Conservation (phyloP, 2,888 invertebrate species). For the Tupiocoris notatus region DNA sequence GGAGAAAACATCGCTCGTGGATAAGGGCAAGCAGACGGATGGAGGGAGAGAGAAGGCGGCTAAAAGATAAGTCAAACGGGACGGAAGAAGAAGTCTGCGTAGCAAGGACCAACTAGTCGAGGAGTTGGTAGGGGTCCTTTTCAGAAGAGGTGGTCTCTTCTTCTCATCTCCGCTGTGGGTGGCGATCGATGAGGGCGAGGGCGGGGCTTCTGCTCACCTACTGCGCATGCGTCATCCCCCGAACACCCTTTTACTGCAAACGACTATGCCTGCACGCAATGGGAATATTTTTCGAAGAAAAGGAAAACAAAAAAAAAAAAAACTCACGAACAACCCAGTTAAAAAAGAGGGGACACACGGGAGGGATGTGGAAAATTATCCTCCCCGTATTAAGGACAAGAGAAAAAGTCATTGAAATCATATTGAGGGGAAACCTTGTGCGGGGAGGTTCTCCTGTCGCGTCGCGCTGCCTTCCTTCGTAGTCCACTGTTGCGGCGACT, state of each 20-base stretch:
- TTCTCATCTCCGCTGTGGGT: neutral
- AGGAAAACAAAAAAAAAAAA: conserved; percentile 36
- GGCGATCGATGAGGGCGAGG: conserved; percentile 29
- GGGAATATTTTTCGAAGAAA: conserved; percentile 47
- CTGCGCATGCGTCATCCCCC: conserved; percentile 30
- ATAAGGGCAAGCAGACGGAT: too few species aligned
- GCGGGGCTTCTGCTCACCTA: neutral
- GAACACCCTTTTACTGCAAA: conserved; percentile 40
- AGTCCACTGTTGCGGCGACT: neutral
- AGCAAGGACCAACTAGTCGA: neutral
- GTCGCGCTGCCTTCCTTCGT: neutral
- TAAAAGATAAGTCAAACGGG: neutral
- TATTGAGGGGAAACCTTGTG: conserved; percentile 40
- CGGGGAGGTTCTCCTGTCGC: conserved; percentile 20
- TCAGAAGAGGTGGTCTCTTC: conserved; percentile 1
- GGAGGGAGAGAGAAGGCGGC: too few species aligned
- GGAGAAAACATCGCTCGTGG: too few species aligned
- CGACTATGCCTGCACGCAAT: conserved; percentile 48
- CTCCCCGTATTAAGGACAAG: conserved; percentile 44
- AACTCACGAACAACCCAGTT: conserved; percentile 45
- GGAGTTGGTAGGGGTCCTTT: neutral
- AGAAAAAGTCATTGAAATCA: conserved; percentile 48
- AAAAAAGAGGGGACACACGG: conserved; percentile 46
- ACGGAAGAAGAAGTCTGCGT: neutral
- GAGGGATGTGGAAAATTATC: conserved; percentile 38